Evolutionary conservation across 1,140 invertebrate species (phyloP), one percentile per base, ranked within the genome.

Genomic region (Brachionus paranguensis): DNA sequence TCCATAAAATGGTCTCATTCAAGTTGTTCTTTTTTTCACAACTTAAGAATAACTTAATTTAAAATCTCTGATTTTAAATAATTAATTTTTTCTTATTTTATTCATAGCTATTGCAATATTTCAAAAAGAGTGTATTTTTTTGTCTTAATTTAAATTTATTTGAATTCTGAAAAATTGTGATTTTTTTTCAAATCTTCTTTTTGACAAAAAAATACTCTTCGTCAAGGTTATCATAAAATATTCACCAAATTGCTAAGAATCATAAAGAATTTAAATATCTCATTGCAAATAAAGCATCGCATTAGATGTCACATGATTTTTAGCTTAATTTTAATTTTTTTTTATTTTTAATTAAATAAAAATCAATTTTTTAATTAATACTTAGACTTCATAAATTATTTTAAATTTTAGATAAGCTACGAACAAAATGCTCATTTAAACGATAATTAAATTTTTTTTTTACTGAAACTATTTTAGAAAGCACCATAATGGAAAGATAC

Each of bases 401-500:
- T 53, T 3, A 53, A 53, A 53, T 53, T 53, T 53, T 53, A 37
- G 33, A 37, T 37, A 37, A 37, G 33, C 33, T 53, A 6, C 14
- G 47, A 53, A 24, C 27, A 20, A 60, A 60, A 60, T 60, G 53
- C 20, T 20, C 8, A n/a, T 53, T 53, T 53, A 53, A 53, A 53
- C 14, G 17, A 53, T 17, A 14, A 17, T 53, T 53, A n/a, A 53
- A 53, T 14, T 14, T 53, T 53, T 53, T 50, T 24, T 24, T 53
- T 53, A 17, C 12, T 53, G n/a, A 17, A 14, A 14, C 11, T 17
- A 53, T 60, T 60, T 60, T 60, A 60, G 53, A 24, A 60, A 53
- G 17, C 17, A n/a, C 47, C 47, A 14, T 37, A 60, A 81, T 81
- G 78, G 78, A 81, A 68, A 81, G 64, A 60, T 68, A 81, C 24